These are phyloP conservation scores for Coleophora flavipennella DNA, from an alignment of 2,888 invertebrate species.

Conservation along the genomic window DNA sequence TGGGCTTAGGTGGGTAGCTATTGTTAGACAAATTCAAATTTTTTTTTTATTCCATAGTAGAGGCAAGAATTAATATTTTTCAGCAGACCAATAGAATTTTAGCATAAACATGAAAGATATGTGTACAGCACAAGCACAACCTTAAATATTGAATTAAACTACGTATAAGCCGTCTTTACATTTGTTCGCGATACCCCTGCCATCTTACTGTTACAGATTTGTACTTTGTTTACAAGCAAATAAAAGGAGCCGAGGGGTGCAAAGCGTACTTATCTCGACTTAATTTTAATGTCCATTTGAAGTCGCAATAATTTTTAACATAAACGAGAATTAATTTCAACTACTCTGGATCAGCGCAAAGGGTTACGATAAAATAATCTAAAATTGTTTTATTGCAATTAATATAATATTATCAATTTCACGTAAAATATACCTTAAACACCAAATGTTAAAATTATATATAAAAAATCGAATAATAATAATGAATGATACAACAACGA, in stretches of 20 bases:
- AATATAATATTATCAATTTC: conserved; percentile 29
- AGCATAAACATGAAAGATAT: conserved; percentile 37
- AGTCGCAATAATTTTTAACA: background rate
- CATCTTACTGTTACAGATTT: conserved; percentile 41
- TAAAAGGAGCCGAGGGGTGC: conserved; percentile 19
- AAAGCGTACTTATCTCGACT: background rate
- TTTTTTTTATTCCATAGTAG: conserved; percentile 19
- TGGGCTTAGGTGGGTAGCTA: conserved; percentile 28
- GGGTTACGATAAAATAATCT: conserved; percentile 21
- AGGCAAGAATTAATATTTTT: conserved; percentile 33
- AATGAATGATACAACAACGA: conserved; percentile 51
- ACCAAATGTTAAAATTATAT: conserved; percentile 38
- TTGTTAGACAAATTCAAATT: conserved; percentile 30
- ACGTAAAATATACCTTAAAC: conserved; percentile 31
- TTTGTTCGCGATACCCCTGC: conserved; percentile 34
- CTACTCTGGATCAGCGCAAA: too few species aligned
- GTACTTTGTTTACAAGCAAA: conserved; percentile 56
- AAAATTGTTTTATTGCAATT: conserved; percentile 43
- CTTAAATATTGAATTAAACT: conserved; percentile 22
- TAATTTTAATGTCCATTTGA: background rate
- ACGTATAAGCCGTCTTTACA: conserved; percentile 19
- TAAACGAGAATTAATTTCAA: background rate
- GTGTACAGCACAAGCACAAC: conserved; percentile 53
- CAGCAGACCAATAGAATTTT: conserved; percentile 7
- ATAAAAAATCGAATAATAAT: conserved; percentile 36